These are phyloP conservation scores for Zygogramma bicolorata DNA, from an alignment of 2,888 invertebrate genomes.

Conservation along the genomic window DNA sequence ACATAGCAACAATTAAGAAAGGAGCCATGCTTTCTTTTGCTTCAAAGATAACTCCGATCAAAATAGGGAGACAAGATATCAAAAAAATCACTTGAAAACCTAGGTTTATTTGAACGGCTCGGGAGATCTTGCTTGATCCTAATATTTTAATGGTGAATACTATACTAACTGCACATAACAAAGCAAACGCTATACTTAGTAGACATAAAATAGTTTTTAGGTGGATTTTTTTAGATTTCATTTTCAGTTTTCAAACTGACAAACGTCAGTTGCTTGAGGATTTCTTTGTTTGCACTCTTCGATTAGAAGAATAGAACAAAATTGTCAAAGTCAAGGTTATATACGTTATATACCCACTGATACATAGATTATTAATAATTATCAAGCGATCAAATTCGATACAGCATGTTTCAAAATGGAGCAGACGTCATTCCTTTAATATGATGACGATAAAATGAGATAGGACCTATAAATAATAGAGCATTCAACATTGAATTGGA, in stretches of 20 bases:
- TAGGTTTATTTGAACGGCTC: slow-evolving; percentile 19
- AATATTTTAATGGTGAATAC: slow-evolving; percentile 9
- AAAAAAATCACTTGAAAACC: slow-evolving; percentile 30
- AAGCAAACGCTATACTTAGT: background rate
- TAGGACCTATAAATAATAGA: too few relatives aligned
- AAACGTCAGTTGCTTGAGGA: background rate
- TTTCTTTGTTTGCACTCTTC: too few relatives aligned
- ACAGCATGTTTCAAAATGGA: too few relatives aligned
- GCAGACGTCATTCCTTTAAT: too few relatives aligned
- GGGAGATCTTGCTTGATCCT: background rate
- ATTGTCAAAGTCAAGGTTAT: too few relatives aligned
- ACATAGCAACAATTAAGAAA: slow-evolving; percentile 17
- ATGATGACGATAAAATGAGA: too few relatives aligned
- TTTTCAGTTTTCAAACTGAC: background rate
- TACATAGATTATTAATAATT: too few relatives aligned
- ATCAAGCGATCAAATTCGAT: too few relatives aligned
- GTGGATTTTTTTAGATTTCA: background rate
- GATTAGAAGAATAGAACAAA: too few relatives aligned
- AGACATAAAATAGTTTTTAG: slow-evolving; percentile 10
- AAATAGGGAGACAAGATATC: slow-evolving; percentile 23
- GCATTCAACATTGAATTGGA: too few relatives aligned
- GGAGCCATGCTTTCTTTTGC: slow-evolving; percentile 12
- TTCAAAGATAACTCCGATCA: slow-evolving; percentile 23
- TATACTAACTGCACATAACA: slow-evolving; percentile 17
- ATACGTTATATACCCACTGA: too few relatives aligned